phyloP scores from a whole-genome alignment of 2,797 vertebrate species.

The Amniataba percoides region DNA sequence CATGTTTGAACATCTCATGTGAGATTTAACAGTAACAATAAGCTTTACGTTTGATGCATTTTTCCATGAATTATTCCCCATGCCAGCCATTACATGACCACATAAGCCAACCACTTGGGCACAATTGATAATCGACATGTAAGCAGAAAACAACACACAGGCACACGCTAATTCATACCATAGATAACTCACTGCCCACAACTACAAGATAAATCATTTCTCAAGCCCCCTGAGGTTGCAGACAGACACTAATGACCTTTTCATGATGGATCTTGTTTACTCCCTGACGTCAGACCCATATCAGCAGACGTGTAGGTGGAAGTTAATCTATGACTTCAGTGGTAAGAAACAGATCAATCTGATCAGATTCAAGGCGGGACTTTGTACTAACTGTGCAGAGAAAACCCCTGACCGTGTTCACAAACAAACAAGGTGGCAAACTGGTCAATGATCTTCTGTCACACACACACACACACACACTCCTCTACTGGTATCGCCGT shows the following conservation, averaged over 20 bases:
- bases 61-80: not conserved
- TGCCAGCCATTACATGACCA: not conserved
- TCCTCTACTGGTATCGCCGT: constrained; percentile 3
- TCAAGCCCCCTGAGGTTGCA: constrained; percentile 16
- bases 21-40: not conserved
- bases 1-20: not conserved
- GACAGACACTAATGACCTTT: constrained; percentile 52
- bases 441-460: not conserved
- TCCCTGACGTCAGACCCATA: constrained; percentile 23
- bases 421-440: constrained; percentile 16
- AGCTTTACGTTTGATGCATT: not conserved
- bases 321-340: constrained; percentile 24
- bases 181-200: not conserved
- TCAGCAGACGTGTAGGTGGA: constrained; percentile 33
- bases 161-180: not conserved
- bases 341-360: constrained; percentile 20
- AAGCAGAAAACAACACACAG: constrained; percentile 6
- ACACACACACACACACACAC: not conserved
- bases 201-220: constrained; percentile 3
- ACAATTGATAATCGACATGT: not conserved
- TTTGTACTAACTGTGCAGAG: constrained; percentile 8
- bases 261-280: constrained; percentile 66
- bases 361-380: not conserved
- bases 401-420: not conserved
- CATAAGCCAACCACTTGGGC: not conserved